Percentiles rank a stretch among this genome's conserved stretches.
Conservation (phyloP, 2,113 vertebrate genomes). For the Apodemus speciosus region DNA sequence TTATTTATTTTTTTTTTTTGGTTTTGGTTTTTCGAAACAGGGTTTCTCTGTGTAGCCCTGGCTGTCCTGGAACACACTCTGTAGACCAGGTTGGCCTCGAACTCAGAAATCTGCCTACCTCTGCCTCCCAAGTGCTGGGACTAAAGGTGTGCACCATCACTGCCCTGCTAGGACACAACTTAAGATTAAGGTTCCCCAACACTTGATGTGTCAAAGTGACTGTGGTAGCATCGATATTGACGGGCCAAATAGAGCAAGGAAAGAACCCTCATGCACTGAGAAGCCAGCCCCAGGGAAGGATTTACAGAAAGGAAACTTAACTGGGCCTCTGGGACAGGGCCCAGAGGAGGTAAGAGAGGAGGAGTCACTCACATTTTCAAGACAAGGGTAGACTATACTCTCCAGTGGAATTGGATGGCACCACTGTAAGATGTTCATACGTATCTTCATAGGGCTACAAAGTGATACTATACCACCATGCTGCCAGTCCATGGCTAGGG, state of each 20-base stretch:
- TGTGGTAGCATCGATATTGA: neutral
- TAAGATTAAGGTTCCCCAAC: neutral
- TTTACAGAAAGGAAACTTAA: conserved; percentile 12
- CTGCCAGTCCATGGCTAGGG: neutral
- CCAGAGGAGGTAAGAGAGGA: neutral
- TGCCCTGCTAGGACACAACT: neutral
- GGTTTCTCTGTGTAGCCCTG: too few species aligned
- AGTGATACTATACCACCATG: neutral
- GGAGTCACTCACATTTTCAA: neutral
- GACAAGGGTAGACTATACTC: neutral
- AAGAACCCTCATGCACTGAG: neutral
- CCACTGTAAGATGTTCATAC: neutral
- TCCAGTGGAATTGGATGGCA: neutral
- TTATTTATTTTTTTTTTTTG: too few species aligned
- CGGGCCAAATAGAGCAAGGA: neutral
- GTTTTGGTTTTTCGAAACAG: too few species aligned
- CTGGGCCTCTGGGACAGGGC: neutral
- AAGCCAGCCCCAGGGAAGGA: neutral
- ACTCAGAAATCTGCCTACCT: too few species aligned
- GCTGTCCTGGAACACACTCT: too few species aligned
- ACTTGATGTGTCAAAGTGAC: neutral
- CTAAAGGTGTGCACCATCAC: too few species aligned
- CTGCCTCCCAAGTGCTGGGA: too few species aligned
- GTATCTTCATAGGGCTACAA: neutral
- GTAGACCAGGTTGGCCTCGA: too few species aligned